These are phyloP conservation scores for Diplazon laetatorius DNA, from an alignment of 2,888 invertebrate species.

Conservation along the genomic window DNA sequence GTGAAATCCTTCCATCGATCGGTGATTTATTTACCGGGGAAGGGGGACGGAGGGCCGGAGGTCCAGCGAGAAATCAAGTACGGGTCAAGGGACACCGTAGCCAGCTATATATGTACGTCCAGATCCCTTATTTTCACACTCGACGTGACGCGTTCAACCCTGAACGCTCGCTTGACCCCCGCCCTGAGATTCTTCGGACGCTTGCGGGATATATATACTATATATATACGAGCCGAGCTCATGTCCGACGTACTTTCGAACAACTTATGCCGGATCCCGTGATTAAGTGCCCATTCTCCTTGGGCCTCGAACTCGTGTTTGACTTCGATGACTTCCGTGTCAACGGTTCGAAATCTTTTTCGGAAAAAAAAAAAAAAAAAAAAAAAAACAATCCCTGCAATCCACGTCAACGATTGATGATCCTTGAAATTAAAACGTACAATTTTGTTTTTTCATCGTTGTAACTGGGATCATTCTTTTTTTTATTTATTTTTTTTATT, in stretches of 20 bases:
- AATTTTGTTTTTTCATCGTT: slow-evolving; percentile 5
- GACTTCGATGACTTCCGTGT: slow-evolving; percentile 59
- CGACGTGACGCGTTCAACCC: slow-evolving; percentile 78
- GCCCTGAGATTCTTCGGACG: slow-evolving; percentile 33
- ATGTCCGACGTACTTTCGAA: slow-evolving; percentile 37
- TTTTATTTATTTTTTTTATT: too few relatives aligned
- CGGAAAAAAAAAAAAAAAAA: too few relatives aligned
- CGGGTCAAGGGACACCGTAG: not conserved
- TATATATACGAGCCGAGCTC: slow-evolving; percentile 69
- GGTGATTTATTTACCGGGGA: slow-evolving; percentile 69
- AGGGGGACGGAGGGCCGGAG: too few relatives aligned
- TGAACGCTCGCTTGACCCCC: slow-evolving; percentile 70
- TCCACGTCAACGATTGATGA: slow-evolving; percentile 34
- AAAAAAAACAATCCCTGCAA: too few relatives aligned
- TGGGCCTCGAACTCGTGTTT: slow-evolving; percentile 28
- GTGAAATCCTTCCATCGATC: slow-evolving; percentile 76
- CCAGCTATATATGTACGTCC: slow-evolving; percentile 34
- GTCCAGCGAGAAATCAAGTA: slow-evolving; percentile 33
- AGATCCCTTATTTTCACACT: slow-evolving; percentile 80
- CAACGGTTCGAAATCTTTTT: slow-evolving; percentile 31
- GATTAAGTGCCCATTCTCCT: slow-evolving; percentile 45
- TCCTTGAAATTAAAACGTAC: slow-evolving; percentile 41
- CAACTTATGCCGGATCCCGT: slow-evolving; percentile 53
- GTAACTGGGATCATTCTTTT: too few relatives aligned
- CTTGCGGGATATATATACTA: slow-evolving; percentile 63